Evolutionary conservation across 2,888 invertebrate species (phyloP).

Genomic region (Metacarcinus magister): DNA sequence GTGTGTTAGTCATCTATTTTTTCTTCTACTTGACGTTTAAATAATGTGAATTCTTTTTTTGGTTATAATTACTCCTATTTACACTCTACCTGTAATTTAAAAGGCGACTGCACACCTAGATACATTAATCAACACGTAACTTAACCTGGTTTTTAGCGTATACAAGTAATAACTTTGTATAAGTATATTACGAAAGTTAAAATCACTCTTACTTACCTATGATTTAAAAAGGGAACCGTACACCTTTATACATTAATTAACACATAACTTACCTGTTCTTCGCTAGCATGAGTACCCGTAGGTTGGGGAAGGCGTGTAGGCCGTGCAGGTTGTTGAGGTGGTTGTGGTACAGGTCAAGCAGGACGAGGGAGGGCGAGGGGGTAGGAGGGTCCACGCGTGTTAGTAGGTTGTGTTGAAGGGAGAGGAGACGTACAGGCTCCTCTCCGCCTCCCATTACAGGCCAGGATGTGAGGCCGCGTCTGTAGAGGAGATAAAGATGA

Average conservation of each 20-base stretch:
- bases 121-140: no score
- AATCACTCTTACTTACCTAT: background rate
- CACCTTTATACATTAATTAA: background rate
- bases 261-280: slow-evolving; percentile 72
- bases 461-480: slow-evolving; percentile 74
- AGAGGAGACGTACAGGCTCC: slow-evolving; percentile 90
- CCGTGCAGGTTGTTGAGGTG: slow-evolving; percentile 94
- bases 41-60: no score
- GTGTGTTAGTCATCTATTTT: no score
- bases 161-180: no score
- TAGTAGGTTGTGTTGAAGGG: slow-evolving; percentile 96
- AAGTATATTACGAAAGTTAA: no score
- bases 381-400: slow-evolving; percentile 89
- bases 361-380: slow-evolving; percentile 91
- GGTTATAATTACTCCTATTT: no score
- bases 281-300: slow-evolving; percentile 79
- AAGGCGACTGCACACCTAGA: no score
- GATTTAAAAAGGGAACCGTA: background rate
- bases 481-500: background rate
- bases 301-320: slow-evolving; percentile 85
- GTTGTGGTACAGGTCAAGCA: slow-evolving; percentile 97
- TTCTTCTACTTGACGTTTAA: no score
- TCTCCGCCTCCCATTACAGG: slow-evolving; percentile 66
- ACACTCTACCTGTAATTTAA: no score
- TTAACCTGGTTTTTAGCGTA: slow-evolving; percentile 71